Conservation (phyloP, 2,888 invertebrate species). For the Xiphydria camelus region DNA sequence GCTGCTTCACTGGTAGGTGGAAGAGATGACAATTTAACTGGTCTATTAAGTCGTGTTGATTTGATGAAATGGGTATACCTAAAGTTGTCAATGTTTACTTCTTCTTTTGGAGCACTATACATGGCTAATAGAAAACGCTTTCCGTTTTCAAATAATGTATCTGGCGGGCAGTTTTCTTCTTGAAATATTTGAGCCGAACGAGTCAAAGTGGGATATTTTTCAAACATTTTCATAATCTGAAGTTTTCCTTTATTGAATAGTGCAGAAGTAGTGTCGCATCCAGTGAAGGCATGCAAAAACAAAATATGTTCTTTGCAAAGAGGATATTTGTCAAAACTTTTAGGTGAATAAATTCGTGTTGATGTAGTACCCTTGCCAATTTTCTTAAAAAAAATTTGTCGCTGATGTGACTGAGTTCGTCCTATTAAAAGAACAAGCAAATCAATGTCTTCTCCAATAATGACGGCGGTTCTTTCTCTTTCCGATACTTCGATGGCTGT, state of each 20-base stretch:
- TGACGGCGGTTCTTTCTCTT: slow-evolving; percentile 24
- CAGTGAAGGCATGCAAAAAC: slow-evolving; percentile 24
- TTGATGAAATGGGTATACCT: slow-evolving; percentile 34
- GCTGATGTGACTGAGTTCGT: slow-evolving; percentile 26
- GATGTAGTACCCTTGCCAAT: too few relatives aligned
- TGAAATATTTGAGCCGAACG: slow-evolving; percentile 21
- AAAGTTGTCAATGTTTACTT: slow-evolving; percentile 29
- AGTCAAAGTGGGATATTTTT: slow-evolving; percentile 16
- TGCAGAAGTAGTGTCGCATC: slow-evolving; percentile 31
- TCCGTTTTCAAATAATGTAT: slow-evolving; percentile 29
- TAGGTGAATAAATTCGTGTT: slow-evolving; percentile 29
- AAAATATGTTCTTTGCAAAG: slow-evolving; percentile 26
- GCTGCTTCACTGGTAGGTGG: slow-evolving; percentile 30
- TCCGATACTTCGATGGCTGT: slow-evolving; percentile 27
- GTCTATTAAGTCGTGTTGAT: slow-evolving; percentile 25
- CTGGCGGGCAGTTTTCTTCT: slow-evolving; percentile 27
- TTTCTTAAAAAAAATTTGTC: slow-evolving; percentile 31
- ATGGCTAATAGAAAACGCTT: slow-evolving; percentile 36
- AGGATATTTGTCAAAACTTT: slow-evolving; percentile 27
- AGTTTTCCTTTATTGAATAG: slow-evolving; percentile 25
- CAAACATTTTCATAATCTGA: slow-evolving; percentile 27
- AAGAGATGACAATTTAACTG: slow-evolving; percentile 28
- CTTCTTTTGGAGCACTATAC: slow-evolving; percentile 33
- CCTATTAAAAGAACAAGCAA: slow-evolving; percentile 30
- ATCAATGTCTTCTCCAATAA: slow-evolving; percentile 42